Evolutionary conservation across 2,113 vertebrate species (phyloP), one percentile per base, ranked within the genome.

Genomic region (Harpagus bidentatus): DNA sequence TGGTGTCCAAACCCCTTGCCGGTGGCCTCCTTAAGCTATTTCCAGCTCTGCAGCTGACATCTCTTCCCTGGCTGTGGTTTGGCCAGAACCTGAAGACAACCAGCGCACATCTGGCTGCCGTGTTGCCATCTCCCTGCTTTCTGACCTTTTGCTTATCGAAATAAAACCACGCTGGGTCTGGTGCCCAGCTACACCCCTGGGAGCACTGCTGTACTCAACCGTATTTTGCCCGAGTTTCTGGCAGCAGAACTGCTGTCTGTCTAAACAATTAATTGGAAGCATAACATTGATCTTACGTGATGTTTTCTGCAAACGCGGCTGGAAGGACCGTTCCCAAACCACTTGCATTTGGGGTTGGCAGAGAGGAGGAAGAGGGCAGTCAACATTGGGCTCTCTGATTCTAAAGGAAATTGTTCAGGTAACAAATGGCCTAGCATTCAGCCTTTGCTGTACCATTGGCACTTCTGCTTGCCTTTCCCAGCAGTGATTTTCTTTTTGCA

Each of bases 121-220:
- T 59, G 69, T 83, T 80, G 45, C 34, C 3, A 1, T 53, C 45
- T 91, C 31, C 52, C 28, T 83, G 29, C 84, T 87, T 82, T 74
- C n/a, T 78, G 72, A 65, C 13, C 17, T 84, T 80, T 78, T 15
- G 4, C 32, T n/a, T 84, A 13, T 32, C 45, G 63, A 70, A 90
- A 86, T 62, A 70, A 90, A 84, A 36, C 13, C 14, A 29, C 0
- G 0, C 19, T 62, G 23, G 22, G 15, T 77, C 40, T 2, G 0
- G 45, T 66, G 71, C 29, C 48, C 45, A 82, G 10, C 61, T 38
- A n/a, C 11, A 48, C 23, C 26, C 50, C 26, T 56, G 65, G 36
- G 34, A 88, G 42, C 22, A 29, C 29, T 80, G 55, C 62, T 66
- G 82, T 42, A 22, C 48, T 71, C 55, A 31, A 50, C 32, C 69